A percentile compares a stretch with the other conserved stretches of the same genome.
phyloP scores from a whole-genome alignment of 2,888 invertebrate genomes.

The Girardia tigrina region DNA sequence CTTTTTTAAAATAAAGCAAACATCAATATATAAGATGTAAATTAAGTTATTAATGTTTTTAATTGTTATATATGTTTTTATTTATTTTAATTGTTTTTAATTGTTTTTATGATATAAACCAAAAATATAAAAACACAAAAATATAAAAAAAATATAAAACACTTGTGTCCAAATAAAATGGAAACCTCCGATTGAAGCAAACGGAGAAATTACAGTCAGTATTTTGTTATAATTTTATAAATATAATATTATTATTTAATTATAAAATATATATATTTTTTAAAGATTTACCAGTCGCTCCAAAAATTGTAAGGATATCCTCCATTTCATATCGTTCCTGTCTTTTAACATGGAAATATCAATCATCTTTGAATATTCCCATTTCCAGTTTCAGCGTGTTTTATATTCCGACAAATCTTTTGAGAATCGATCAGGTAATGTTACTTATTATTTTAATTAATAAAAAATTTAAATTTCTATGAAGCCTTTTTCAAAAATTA shows the following conservation, averaged over 20 bases:
- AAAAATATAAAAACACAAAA: too few relatives aligned
- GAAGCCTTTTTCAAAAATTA: neutral
- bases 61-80: too few relatives aligned
- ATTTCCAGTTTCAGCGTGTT: neutral
- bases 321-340: neutral
- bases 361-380: neutral
- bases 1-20: too few relatives aligned
- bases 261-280: too few relatives aligned
- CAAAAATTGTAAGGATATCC: neutral
- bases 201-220: neutral
- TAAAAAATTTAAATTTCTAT: too few relatives aligned
- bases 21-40: too few relatives aligned
- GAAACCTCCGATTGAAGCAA: neutral
- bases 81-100: too few relatives aligned
- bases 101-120: too few relatives aligned
- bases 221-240: neutral
- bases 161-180: neutral
- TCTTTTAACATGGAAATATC: slow-evolving; percentile 11
- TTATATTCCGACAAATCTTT: neutral
- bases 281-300: slow-evolving; percentile 13
- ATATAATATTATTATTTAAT: too few relatives aligned
- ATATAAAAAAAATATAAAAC: too few relatives aligned
- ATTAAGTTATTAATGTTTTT: too few relatives aligned
- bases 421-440: slow-evolving; percentile 9
- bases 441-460: neutral